Evolutionary conservation across 1,140 invertebrate species (phyloP).

Genomic region (Tetramorium simillimum): DNA sequence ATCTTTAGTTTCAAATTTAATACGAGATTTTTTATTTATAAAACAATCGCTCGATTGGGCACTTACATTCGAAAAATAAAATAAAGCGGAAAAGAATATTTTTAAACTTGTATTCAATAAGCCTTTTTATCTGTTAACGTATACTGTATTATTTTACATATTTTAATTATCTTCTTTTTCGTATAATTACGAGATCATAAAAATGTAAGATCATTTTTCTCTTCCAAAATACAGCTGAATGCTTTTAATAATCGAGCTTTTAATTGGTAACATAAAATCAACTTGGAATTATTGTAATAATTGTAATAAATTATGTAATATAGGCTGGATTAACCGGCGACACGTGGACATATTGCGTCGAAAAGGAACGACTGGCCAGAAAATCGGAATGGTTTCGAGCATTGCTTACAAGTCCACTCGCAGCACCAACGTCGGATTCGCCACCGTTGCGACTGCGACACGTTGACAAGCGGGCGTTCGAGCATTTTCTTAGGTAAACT

Average conservation of each 20-base stretch:
- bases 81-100: background rate
- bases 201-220: background rate
- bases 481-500: constrained; percentile 88
- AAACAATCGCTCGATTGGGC: background rate
- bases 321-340: constrained; percentile 81
- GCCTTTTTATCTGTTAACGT: background rate
- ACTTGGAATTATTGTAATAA: background rate
- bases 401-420: constrained; percentile 86
- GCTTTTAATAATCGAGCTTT: background rate
- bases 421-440: constrained; percentile 79
- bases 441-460: constrained; percentile 85
- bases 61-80: background rate
- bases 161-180: background rate
- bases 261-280: background rate
- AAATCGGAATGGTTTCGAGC: constrained; percentile 86
- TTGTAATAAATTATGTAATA: constrained; percentile 8
- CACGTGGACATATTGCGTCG: constrained; percentile 81
- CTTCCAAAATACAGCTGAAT: background rate
- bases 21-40: constrained; percentile 5
- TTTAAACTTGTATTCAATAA: background rate
- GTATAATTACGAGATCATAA: background rate
- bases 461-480: constrained; percentile 89
- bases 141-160: background rate
- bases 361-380: constrained; percentile 76
- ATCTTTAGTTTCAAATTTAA: background rate